Base-by-base conservation (phyloP, 2,797 vertebrate species). In the Calcarius lapponicus region DNA sequence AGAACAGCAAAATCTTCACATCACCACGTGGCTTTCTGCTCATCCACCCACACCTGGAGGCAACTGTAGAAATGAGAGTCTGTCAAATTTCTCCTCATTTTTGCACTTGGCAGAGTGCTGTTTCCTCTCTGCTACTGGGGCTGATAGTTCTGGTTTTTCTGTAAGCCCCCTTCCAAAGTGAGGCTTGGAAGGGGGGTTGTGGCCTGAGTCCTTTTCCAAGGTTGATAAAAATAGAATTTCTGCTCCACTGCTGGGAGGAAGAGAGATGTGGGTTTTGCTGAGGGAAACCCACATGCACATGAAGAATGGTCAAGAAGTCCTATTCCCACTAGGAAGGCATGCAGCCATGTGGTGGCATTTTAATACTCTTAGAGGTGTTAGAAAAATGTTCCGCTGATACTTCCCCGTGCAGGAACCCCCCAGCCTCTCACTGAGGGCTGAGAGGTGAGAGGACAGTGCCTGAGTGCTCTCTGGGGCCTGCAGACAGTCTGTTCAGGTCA, bases 41-140 rank as follows among this genome's bases (percentile, higher is more conserved):
- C 79, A 88, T 95, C 92, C 95, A 92, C 95, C 93, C 90, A 97
- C 94, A 88, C 8, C 3, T 51, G 50, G 80, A 93, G 72, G 81
- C 69, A 93, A 62, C 61, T 51, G 69, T 66, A 92, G 82, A 90
- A 95, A 88, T 48, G 5, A 92, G 32, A 94, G 29, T 91, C 81
- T 89, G 84, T 93, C 75, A 88, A 86, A 94, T 66, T 28, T 13
- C 36, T 93, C 36, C 75, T 80, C 36, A 38, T 81, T 83, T 89
- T 53, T 80, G 47, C 51, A 36, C 18, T 88, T 91, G 53, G 61
- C 34, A 82, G 28, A 26, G 19, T 2, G 5, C 21, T 80, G 32
- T 70, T 83, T 93, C 92, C 38, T 80, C 22, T 50, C 43, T 62
- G 36, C 38, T 24, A 19, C 38, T 16, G 6, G 12, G 21, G 32